Percentiles rank a stretch among this genome's conserved stretches.
These are phyloP conservation scores for Metridium senile DNA, from an alignment of 92 coral and sea anemone species.

Conservation along the genomic window DNA sequence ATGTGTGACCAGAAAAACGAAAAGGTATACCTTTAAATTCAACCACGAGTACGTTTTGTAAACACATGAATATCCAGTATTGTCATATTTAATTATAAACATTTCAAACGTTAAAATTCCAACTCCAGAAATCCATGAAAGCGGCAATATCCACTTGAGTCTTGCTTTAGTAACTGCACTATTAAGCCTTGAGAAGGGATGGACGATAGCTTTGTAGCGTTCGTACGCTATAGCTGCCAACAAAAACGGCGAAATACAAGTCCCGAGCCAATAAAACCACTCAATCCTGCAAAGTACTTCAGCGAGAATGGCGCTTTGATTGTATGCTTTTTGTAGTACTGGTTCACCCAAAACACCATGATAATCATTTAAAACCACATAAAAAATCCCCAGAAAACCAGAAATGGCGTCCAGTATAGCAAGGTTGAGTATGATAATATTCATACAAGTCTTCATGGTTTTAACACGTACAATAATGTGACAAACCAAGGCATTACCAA, in stretches of 20 bases:
- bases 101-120: background rate
- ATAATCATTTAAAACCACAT: background rate
- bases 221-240: background rate
- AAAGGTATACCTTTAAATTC: background rate
- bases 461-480: background rate
- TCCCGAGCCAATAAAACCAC: background rate
- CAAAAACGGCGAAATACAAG: background rate
- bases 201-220: slow-evolving; percentile 7
- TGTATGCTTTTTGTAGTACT: background rate
- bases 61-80: background rate
- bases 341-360: background rate
- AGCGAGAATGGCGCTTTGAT: background rate
- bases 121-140: background rate
- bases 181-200: background rate
- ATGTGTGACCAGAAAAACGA: background rate
- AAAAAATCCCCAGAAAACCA: background rate
- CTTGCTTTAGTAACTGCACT: background rate
- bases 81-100: background rate
- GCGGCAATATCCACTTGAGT: background rate
- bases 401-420: slow-evolving; percentile 9
- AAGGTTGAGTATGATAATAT: background rate
- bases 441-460: slow-evolving; percentile 3
- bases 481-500: slow-evolving; percentile 11
- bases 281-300: slow-evolving; percentile 8
- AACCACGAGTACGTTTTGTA: background rate